Evolutionary conservation across 1,140 invertebrate species (phyloP), one percentile per base, ranked within the genome.

Genomic region (Drosophila takahashii): DNA sequence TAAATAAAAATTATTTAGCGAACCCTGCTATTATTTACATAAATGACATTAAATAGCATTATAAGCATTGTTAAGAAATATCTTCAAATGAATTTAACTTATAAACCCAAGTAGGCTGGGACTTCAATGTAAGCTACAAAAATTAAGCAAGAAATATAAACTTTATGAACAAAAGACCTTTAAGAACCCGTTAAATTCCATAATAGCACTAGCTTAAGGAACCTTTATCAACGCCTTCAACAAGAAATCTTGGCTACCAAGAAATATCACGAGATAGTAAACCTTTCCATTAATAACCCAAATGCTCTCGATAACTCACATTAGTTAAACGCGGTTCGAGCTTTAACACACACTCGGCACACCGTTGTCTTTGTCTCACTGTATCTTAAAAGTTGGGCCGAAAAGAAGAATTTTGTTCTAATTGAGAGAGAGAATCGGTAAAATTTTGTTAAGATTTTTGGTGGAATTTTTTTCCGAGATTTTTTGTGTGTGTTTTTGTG

Each of bases 401-500:
- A 65, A 67, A 57, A 13, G 27, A 5, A 66, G 50, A 51, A 36
- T 65, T 51, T 29, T 15, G 8, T 26, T 42, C 13, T 26, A 34
- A 34, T 29, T 26, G 34, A 58, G 27, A 58, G 10, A 58, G 10
- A 34, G 34, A 61, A 61, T 57, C 36, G n/a, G 16, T 11, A 7
- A 27, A 69, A 70, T 70, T 71, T 71, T 32, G 64, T 54, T 2
- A 13, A 56, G 18, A 57, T 70, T 72, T 72, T 57, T 41, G 48
- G 18, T 27, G 15, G 36, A 54, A 53, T 39, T 39, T 81, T 80
- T 79, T 81, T 73, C 79, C 57, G 71, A 58, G 65, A 22, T 32
- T 73, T 78, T 50, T 62, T 50, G 54, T 50, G 60, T 58, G 47
- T 77, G 60, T 9, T 44, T 70, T 45, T 70, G 62, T 69, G 64